Evolutionary conservation across 1,140 invertebrate genomes (phyloP).

Genomic region (Musca vetustissima): DNA sequence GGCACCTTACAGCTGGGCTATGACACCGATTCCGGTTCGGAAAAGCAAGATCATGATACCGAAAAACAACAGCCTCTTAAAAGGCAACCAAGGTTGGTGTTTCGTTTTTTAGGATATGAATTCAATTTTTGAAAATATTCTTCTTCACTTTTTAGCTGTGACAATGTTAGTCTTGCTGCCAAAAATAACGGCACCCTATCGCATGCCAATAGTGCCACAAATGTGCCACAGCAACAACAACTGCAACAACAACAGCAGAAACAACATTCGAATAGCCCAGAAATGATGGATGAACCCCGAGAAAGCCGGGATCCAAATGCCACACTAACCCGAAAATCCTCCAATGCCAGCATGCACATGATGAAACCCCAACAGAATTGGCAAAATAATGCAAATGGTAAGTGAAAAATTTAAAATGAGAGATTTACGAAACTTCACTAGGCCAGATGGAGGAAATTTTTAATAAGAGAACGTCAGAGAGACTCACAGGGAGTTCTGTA

Average conservation of each 20-base stretch:
- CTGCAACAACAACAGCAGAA: constrained; percentile 13
- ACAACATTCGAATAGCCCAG: constrained; percentile 56
- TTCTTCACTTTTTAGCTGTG: constrained; percentile 31
- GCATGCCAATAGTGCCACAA: too few species aligned
- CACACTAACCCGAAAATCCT: constrained; percentile 6
- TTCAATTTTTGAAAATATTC: neutral
- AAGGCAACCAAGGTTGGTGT: constrained; percentile 55
- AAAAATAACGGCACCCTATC: constrained; percentile 17
- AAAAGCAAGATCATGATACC: constrained; percentile 61
- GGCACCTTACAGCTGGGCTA: constrained; percentile 71
- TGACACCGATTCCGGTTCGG: constrained; percentile 60
- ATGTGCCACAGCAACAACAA: neutral
- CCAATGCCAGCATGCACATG: constrained; percentile 15
- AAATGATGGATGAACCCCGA: neutral
- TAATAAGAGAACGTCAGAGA: too few species aligned
- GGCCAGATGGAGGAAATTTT: too few species aligned
- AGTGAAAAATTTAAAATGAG: too few species aligned
- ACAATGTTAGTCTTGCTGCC: constrained; percentile 46
- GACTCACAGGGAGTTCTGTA: too few species aligned
- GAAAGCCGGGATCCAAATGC: constrained; percentile 12
- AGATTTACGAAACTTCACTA: too few species aligned
- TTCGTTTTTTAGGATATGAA: neutral
- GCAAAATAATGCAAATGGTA: constrained; percentile 17
- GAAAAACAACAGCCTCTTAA: constrained; percentile 62
- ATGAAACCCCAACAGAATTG: constrained; percentile 1